These are phyloP conservation scores for Cheilosia vernalis DNA, from an alignment of 2,888 invertebrate genomes.

Conservation along the genomic window DNA sequence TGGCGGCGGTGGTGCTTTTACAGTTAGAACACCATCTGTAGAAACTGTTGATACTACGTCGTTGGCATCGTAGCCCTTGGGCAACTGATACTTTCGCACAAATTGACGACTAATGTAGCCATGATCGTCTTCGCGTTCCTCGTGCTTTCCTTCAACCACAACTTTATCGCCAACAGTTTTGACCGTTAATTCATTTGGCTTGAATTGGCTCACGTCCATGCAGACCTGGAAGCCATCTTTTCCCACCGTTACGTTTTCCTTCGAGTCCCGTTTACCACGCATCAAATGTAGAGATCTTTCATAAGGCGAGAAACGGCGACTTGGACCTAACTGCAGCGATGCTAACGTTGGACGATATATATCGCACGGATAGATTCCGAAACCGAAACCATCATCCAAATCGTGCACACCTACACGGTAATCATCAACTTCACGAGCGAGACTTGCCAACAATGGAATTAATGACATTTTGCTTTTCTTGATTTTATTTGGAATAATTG, in stretches of 20 bases:
- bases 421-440: slow-evolving; percentile 79
- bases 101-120: slow-evolving; percentile 91
- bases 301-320: slow-evolving; percentile 89
- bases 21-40: slow-evolving; percentile 89
- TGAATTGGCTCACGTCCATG: slow-evolving; percentile 90
- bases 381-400: slow-evolving; percentile 79
- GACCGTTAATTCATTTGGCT: slow-evolving; percentile 91
- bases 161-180: slow-evolving; percentile 90
- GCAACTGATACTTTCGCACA: slow-evolving; percentile 89
- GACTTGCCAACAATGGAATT: slow-evolving; percentile 80
- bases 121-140: slow-evolving; percentile 89
- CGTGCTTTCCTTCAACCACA: slow-evolving; percentile 90
- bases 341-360: slow-evolving; percentile 79
- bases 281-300: slow-evolving; percentile 85
- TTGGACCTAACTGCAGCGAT: slow-evolving; percentile 81
- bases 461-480: slow-evolving; percentile 78
- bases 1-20: slow-evolving; percentile 88
- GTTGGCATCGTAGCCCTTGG: slow-evolving; percentile 89
- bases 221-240: slow-evolving; percentile 89
- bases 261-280: slow-evolving; percentile 86
- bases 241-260: slow-evolving; percentile 82
- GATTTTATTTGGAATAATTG: not conserved
- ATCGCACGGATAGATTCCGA: slow-evolving; percentile 80
- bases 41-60: slow-evolving; percentile 90
- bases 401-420: slow-evolving; percentile 76